Percentiles rank a stretch among this genome's conserved stretches.
Conservation (phyloP, 2,113 vertebrate genomes). For the Morone chrysops region DNA sequence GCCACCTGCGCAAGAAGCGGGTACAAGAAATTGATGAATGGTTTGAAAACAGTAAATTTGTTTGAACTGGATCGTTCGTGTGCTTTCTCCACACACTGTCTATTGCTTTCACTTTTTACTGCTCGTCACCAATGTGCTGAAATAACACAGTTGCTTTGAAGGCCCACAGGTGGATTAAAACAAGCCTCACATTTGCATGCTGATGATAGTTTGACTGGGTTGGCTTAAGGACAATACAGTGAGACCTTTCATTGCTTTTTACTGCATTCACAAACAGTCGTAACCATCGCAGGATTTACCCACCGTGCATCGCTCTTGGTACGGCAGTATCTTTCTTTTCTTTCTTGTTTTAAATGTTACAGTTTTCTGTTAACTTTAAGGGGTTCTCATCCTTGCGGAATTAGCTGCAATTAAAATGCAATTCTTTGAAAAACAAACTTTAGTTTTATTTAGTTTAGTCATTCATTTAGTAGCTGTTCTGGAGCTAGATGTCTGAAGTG, state of each 20-base stretch:
- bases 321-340: neutral
- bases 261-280: conserved; percentile 67
- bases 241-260: conserved; percentile 60
- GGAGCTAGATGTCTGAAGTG: too few relatives aligned
- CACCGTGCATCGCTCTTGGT: neutral
- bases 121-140: conserved; percentile 70
- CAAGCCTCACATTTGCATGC: conserved; percentile 54
- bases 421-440: neutral
- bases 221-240: conserved; percentile 37
- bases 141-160: conserved; percentile 59
- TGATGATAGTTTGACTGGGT: conserved; percentile 61
- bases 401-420: neutral
- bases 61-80: conserved; percentile 27
- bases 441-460: too few relatives aligned
- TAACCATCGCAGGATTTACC: conserved; percentile 38
- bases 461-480: neutral
- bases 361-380: neutral
- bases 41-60: conserved; percentile 20
- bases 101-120: conserved; percentile 59
- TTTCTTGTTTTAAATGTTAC: neutral
- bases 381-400: neutral
- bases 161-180: conserved; percentile 56
- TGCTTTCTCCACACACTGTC: conserved; percentile 43
- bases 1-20: neutral
- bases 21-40: neutral